These are phyloP conservation scores for Fratercula arctica DNA, from an alignment of 2,797 vertebrate genomes.

Conservation along the genomic window DNA sequence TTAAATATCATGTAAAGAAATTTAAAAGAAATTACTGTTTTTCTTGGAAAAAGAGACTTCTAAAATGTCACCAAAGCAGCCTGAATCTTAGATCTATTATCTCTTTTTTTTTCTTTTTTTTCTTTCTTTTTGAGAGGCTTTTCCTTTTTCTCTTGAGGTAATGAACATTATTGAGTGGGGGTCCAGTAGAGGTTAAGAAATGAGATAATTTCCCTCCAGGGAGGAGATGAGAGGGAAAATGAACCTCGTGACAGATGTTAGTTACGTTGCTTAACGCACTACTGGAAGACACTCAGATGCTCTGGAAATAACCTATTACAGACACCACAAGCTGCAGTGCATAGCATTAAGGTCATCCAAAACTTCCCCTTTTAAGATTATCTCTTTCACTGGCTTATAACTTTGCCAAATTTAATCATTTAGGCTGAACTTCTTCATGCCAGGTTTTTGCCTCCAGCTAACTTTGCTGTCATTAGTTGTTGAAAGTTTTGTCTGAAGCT, in stretches of 20 bases:
- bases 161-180: conserved; percentile 20
- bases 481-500: conserved; percentile 9
- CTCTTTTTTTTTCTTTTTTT: background rate
- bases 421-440: background rate
- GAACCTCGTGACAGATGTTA: conserved; percentile 52
- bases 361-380: conserved; percentile 7
- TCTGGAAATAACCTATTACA: conserved; percentile 41
- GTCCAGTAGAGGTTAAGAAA: conserved; percentile 51
- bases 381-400: background rate
- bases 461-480: background rate
- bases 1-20: conserved; percentile 16
- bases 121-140: background rate
- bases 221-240: conserved; percentile 52
- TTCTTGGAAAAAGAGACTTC: conserved; percentile 20
- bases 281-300: conserved; percentile 45
- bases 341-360: background rate
- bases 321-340: background rate
- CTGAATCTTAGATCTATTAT: conserved; percentile 1
- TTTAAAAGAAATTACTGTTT: conserved; percentile 20
- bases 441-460: conserved; percentile 1
- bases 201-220: conserved; percentile 32
- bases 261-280: conserved; percentile 45
- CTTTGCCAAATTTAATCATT: conserved; percentile 18
- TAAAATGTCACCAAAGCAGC: conserved; percentile 18
- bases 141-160: conserved; percentile 28